Conservation (phyloP, 2,888 invertebrate genomes). For the Apamea epomidion region DNA sequence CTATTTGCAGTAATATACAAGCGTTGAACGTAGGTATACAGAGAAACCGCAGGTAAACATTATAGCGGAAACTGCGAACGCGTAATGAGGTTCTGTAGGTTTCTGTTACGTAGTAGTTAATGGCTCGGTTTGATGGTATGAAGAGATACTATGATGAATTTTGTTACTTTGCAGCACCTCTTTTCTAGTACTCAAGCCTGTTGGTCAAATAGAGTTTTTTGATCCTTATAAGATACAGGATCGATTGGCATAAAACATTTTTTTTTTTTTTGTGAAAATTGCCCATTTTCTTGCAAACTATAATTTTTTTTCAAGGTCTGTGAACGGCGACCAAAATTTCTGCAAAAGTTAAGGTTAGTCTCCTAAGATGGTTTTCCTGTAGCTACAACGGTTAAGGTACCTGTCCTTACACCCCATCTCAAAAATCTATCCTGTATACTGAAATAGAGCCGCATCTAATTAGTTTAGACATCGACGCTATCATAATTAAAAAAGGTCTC, state of each 20-base stretch:
- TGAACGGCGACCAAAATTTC: background rate
- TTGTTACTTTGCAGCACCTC: conserved; percentile 12
- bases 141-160: conserved; percentile 46
- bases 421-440: background rate
- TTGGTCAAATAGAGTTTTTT: background rate
- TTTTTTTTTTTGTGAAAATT: background rate
- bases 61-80: conserved; percentile 57
- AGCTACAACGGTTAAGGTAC: background rate
- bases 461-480: background rate
- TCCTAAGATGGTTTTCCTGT: background rate
- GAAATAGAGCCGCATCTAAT: conserved; percentile 10
- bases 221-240: background rate
- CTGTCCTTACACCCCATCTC: background rate
- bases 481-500: conserved; percentile 10
- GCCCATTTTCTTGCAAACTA: background rate
- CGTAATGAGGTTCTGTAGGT: conserved; percentile 61
- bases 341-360: background rate
- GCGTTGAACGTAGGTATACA: conserved; percentile 37
- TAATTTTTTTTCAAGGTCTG: background rate
- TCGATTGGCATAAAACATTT: background rate
- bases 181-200: background rate
- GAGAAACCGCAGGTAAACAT: conserved; percentile 59
- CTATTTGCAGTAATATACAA: conserved; percentile 66
- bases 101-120: conserved; percentile 46
- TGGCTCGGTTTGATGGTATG: conserved; percentile 39